phyloP scores from a whole-genome alignment of 1,140 invertebrate species.

The Teleopsis dalmanni region DNA sequence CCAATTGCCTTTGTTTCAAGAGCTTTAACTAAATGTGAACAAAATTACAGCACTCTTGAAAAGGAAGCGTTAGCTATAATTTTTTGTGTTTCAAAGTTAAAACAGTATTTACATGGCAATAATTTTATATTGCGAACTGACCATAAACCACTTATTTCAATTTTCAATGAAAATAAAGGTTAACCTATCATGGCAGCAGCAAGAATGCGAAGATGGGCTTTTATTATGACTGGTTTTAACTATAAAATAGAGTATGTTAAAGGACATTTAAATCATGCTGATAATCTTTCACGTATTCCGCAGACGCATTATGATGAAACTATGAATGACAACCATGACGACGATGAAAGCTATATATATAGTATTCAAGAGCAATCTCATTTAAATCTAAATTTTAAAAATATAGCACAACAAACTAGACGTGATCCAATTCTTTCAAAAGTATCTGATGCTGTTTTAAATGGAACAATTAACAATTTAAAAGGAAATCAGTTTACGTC shows the following conservation, averaged over 20 bases:
- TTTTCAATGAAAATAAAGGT: slow-evolving; percentile 40
- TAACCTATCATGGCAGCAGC: slow-evolving; percentile 29
- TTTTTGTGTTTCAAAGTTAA: slow-evolving; percentile 49
- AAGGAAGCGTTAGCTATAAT: slow-evolving; percentile 50
- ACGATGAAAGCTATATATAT: slow-evolving; percentile 3
- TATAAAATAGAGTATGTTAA: slow-evolving; percentile 35
- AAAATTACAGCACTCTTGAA: slow-evolving; percentile 49
- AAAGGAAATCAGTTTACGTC: slow-evolving; percentile 12
- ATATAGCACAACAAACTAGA: slow-evolving; percentile 11
- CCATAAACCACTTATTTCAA: slow-evolving; percentile 45
- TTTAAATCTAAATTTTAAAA: slow-evolving; percentile 3
- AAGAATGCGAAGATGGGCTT: slow-evolving; percentile 33
- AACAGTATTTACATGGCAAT: slow-evolving; percentile 49
- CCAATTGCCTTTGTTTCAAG: slow-evolving; percentile 46
- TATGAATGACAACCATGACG: neutral
- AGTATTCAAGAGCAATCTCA: neutral
- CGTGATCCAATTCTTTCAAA: slow-evolving; percentile 11
- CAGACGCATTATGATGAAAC: slow-evolving; percentile 2
- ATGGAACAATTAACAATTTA: slow-evolving; percentile 2
- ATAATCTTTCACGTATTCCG: slow-evolving; percentile 8
- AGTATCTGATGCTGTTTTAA: slow-evolving; percentile 3
- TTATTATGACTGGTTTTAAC: slow-evolving; percentile 33
- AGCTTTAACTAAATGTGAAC: slow-evolving; percentile 41
- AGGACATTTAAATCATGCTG: slow-evolving; percentile 9
- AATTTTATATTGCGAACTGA: slow-evolving; percentile 47